These are phyloP conservation scores for Phocoena phocoena DNA, from an alignment of 2,113 vertebrate genomes.

Conservation along the genomic window DNA sequence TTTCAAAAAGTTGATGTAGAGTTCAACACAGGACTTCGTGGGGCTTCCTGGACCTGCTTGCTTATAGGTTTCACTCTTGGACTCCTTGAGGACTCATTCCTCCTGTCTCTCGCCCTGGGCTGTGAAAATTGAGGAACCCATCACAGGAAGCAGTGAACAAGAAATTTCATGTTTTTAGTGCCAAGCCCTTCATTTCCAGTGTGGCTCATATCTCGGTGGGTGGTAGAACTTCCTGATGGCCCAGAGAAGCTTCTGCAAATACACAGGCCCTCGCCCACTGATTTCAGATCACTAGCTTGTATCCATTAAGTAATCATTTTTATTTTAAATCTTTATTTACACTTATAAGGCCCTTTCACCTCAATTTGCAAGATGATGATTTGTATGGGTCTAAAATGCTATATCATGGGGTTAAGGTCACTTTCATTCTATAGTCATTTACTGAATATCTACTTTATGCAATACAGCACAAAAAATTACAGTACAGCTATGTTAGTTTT, in stretches of 20 bases:
- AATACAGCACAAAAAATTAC: not conserved
- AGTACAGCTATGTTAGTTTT: not conserved
- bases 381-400: not conserved
- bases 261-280: not conserved
- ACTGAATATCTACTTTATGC: not conserved
- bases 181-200: constrained; percentile 61
- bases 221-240: not conserved
- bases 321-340: constrained; percentile 51
- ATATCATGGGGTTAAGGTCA: not conserved
- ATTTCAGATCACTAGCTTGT: not conserved
- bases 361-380: not conserved
- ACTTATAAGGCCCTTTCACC: not conserved
- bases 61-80: constrained; percentile 46
- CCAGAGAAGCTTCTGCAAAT: not conserved
- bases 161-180: constrained; percentile 66
- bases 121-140: constrained; percentile 35
- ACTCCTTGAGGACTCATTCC: constrained; percentile 68
- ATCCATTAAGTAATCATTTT: constrained; percentile 50
- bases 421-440: not conserved
- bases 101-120: constrained; percentile 41
- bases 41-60: not conserved
- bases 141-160: constrained; percentile 54
- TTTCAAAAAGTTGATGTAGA: not conserved
- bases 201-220: constrained; percentile 39
- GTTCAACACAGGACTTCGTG: not conserved